Evolutionary conservation across 2,797 vertebrate species (phyloP).

Genomic region (Myotis vivesi): DNA sequence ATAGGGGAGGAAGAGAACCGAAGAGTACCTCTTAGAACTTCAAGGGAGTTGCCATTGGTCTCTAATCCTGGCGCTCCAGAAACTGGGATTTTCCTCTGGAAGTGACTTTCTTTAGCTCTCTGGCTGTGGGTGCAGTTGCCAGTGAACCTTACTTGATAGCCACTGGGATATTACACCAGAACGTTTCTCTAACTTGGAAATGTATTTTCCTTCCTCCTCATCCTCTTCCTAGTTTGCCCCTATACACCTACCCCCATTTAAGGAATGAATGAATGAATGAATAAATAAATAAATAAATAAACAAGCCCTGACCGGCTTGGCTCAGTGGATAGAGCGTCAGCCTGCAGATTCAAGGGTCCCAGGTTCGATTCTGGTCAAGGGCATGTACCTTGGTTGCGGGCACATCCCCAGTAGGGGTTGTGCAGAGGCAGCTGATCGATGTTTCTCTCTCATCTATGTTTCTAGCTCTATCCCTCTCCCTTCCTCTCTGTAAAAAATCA

Average conservation of each 20-base stretch:
- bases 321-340: too few species aligned
- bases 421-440: too few species aligned
- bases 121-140: neutral
- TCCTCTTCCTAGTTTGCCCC: neutral
- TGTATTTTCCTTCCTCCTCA: neutral
- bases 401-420: too few species aligned
- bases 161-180: neutral
- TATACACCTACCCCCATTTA: neutral
- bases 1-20: neutral
- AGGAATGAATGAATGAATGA: neutral
- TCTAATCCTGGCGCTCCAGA: neutral
- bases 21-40: neutral
- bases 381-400: too few species aligned
- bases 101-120: neutral
- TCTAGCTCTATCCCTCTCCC: too few species aligned
- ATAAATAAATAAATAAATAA: rapidly evolving
- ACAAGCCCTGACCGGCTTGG: too few species aligned
- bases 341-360: too few species aligned
- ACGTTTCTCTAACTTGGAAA: neutral
- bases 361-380: too few species aligned
- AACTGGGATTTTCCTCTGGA: neutral
- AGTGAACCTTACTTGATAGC: neutral
- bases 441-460: too few species aligned
- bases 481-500: too few species aligned
- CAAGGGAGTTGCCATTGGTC: neutral